phyloP scores from a whole-genome alignment of 2,797 vertebrate genomes.

The Takifugu ocellatus region DNA sequence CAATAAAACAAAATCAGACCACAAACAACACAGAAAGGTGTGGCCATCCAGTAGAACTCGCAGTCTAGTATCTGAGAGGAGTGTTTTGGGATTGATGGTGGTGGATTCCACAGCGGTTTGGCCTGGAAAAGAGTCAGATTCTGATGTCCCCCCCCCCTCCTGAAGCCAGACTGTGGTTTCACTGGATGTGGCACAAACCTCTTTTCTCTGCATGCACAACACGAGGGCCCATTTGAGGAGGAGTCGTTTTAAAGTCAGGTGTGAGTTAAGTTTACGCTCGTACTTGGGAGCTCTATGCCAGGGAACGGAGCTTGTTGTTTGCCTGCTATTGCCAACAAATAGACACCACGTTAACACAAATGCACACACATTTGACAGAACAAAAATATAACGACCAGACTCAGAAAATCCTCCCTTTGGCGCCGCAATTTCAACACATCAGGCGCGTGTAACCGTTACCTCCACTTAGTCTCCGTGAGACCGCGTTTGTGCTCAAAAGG shows the following conservation, averaged over 20 bases:
- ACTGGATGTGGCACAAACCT: conserved; percentile 71
- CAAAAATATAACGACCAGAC: conserved; percentile 69
- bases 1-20: conserved; percentile 48
- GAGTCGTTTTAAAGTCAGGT: conserved; percentile 71
- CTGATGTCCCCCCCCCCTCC: neutral
- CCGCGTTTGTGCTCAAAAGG: conserved; percentile 18
- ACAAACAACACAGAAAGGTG: conserved; percentile 63
- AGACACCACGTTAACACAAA: conserved; percentile 81
- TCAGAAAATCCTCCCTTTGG: conserved; percentile 63
- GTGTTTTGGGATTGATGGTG: neutral
- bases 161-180: conserved; percentile 65
- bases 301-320: conserved; percentile 83
- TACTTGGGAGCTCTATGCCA: conserved; percentile 85
- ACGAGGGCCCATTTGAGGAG: conserved; percentile 70
- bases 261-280: conserved; percentile 72
- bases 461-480: neutral
- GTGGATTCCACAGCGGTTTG: neutral
- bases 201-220: conserved; percentile 74
- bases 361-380: conserved; percentile 70
- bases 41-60: conserved; percentile 61
- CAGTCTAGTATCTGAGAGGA: conserved; percentile 56
- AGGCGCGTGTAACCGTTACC: neutral
- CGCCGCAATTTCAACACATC: neutral
- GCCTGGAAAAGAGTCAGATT: neutral
- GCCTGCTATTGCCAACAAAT: conserved; percentile 83